phyloP scores from a whole-genome alignment of 2,888 invertebrate species.

The Phrixothrix hirtus region DNA sequence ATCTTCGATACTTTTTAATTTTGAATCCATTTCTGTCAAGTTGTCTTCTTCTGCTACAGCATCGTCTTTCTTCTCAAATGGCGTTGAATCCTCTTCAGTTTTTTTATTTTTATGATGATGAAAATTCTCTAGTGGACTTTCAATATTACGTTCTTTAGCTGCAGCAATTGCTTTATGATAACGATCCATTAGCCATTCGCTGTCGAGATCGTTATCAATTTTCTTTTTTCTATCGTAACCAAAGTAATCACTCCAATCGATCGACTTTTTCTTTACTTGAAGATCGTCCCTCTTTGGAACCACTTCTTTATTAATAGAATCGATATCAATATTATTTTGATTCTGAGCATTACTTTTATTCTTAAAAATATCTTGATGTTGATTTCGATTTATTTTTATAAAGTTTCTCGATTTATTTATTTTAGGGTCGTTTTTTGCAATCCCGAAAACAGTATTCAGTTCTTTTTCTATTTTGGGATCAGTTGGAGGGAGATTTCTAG shows the following conservation, averaged over 20 bases:
- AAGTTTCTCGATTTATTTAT: slow-evolving; percentile 12
- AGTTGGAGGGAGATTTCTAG: slow-evolving; percentile 58
- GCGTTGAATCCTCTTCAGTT: slow-evolving; percentile 17
- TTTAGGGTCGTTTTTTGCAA: slow-evolving; percentile 42
- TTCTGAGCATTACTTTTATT: slow-evolving; percentile 22
- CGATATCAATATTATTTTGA: slow-evolving; percentile 14
- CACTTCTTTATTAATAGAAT: slow-evolving; percentile 34
- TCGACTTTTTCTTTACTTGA: slow-evolving; percentile 73
- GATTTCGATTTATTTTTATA: not conserved
- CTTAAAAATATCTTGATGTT: not conserved
- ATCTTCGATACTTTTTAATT: slow-evolving; percentile 76
- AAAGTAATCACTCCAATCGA: slow-evolving; percentile 87
- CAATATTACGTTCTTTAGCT: slow-evolving; percentile 47
- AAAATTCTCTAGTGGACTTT: slow-evolving; percentile 46
- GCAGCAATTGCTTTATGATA: slow-evolving; percentile 60
- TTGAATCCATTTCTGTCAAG: slow-evolving; percentile 72
- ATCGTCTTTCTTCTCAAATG: slow-evolving; percentile 55
- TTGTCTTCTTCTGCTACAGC: slow-evolving; percentile 58
- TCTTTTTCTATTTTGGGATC: slow-evolving; percentile 73
- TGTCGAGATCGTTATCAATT: slow-evolving; percentile 60
- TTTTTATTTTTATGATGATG: slow-evolving; percentile 42
- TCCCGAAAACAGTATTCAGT: slow-evolving; percentile 68
- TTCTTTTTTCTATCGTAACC: slow-evolving; percentile 80
- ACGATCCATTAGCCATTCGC: slow-evolving; percentile 62
- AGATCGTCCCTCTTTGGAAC: slow-evolving; percentile 54